Percentiles rank a stretch among this genome's conserved stretches.
These are phyloP conservation scores for Acanthaster planci DNA, from an alignment of 35 echinoderm and acorn worm genomes.

Conservation along the genomic window DNA sequence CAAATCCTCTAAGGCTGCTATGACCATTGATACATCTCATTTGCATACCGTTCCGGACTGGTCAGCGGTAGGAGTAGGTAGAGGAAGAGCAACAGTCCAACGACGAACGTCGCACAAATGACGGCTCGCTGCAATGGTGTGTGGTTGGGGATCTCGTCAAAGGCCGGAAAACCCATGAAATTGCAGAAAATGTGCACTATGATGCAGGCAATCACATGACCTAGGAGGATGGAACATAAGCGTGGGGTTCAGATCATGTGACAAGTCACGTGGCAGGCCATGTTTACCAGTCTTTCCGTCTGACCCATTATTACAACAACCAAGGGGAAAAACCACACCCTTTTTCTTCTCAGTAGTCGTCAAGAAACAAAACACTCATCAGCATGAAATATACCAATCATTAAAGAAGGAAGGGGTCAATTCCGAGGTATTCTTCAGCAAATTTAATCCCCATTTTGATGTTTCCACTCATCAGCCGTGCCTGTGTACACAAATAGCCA, in stretches of 20 bases:
- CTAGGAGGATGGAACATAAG: conserved; percentile 20
- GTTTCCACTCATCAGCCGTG: no score
- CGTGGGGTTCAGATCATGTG: neutral
- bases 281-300: neutral
- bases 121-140: conserved; percentile 50
- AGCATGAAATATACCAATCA: no score
- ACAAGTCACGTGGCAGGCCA: neutral
- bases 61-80: conserved; percentile 75
- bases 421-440: neutral
- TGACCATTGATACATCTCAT: conserved; percentile 48
- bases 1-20: neutral
- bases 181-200: conserved; percentile 94
- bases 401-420: no score
- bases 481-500: neutral
- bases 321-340: no score
- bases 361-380: no score
- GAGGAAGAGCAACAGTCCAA: conserved; percentile 72
- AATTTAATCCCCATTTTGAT: no score
- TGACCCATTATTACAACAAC: no score
- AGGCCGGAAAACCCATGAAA: conserved; percentile 94
- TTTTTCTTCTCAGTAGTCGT: no score
- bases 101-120: conserved; percentile 56
- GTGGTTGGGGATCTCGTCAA: conserved; percentile 69
- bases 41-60: conserved; percentile 54
- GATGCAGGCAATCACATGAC: conserved; percentile 82